Evolutionary conservation across 2,113 vertebrate genomes (phyloP).

Genomic region (Gyps fulvus): DNA sequence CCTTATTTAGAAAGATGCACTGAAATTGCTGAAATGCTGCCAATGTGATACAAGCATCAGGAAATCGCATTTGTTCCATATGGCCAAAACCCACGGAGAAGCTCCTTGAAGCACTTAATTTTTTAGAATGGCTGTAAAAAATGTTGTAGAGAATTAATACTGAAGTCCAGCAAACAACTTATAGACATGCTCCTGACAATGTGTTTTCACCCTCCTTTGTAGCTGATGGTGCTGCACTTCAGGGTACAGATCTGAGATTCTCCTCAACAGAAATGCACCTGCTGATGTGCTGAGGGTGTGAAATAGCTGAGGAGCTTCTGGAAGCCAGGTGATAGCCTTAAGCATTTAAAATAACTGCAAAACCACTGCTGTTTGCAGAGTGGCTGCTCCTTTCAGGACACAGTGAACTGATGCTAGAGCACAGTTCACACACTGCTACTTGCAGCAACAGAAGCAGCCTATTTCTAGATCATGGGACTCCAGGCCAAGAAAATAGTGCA

Average conservation of each 20-base stretch:
- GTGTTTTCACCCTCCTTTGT: not conserved
- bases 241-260: not conserved
- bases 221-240: not conserved
- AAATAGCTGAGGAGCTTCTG: not conserved
- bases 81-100: slow-evolving; percentile 30
- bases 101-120: not conserved
- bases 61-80: slow-evolving; percentile 45
- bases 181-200: not conserved
- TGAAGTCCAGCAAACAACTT: not conserved
- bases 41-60: not conserved
- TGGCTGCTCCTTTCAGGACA: not conserved
- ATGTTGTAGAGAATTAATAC: not conserved
- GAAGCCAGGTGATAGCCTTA: not conserved
- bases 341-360: not conserved
- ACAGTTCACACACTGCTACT: not conserved
- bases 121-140: slow-evolving; percentile 10
- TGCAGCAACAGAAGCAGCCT: not conserved
- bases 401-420: not conserved
- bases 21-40: slow-evolving; percentile 14
- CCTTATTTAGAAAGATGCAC: not conserved
- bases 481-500: not conserved
- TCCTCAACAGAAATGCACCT: not conserved
- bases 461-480: not conserved
- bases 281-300: not conserved
- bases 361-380: not conserved